These are phyloP conservation scores for Poeciliopsis prolifica DNA, from an alignment of 2,113 vertebrate species.

Conservation along the genomic window DNA sequence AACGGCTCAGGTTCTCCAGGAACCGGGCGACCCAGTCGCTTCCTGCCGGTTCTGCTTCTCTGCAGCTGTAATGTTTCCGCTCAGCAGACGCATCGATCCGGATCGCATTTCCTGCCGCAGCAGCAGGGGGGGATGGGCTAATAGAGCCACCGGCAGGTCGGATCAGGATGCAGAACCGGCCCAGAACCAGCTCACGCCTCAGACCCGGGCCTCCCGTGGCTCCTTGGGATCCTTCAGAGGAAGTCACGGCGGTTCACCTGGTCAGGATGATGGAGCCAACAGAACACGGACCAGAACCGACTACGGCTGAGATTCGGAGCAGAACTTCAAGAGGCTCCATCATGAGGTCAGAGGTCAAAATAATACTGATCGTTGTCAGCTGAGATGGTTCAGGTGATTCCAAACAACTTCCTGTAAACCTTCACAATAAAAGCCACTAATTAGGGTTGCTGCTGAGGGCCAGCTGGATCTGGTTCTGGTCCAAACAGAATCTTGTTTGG, in stretches of 20 bases:
- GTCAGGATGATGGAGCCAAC: neutral
- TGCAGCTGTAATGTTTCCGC: neutral
- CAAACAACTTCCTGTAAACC: too few species aligned
- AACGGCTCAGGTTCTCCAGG: too few species aligned
- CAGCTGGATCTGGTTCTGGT: too few species aligned
- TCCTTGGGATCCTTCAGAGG: too few species aligned
- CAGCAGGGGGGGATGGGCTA: neutral
- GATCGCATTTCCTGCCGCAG: slow-evolving; percentile 4
- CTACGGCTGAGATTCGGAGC: neutral
- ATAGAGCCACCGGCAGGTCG: neutral
- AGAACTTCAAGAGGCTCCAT: neutral
- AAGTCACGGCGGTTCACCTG: too few species aligned
- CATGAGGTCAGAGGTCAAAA: neutral
- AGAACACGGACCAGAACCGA: too few species aligned
- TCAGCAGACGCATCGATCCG: neutral
- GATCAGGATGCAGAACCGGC: neutral
- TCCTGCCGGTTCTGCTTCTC: neutral
- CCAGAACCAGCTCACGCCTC: neutral
- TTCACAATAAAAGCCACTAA: too few species aligned
- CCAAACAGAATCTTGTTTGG: too few species aligned
- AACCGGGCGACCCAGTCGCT: neutral
- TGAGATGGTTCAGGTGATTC: too few species aligned
- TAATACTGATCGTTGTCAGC: neutral
- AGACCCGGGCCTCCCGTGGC: too few species aligned
- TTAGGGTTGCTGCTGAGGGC: too few species aligned